A percentile compares a stretch with the other conserved stretches of the same genome.
Evolutionary conservation across 2,888 invertebrate species (phyloP).

Genomic region (Gasteruption jaculator): DNA sequence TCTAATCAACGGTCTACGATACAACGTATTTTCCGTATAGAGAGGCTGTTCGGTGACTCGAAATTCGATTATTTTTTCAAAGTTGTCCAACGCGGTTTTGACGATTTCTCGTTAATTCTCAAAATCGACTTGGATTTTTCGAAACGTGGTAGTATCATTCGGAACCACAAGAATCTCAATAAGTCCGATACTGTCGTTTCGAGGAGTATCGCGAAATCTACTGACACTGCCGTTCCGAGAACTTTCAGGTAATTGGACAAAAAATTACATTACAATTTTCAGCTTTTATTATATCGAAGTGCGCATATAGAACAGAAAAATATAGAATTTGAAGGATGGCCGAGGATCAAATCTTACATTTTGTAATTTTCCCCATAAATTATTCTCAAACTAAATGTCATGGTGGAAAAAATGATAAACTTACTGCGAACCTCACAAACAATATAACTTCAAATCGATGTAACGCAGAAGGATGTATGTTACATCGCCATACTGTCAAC

Average conservation of each 20-base stretch:
- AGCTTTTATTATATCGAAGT: no score
- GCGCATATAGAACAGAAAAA: no score
- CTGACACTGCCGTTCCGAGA: constrained; percentile 34
- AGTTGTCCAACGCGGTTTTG: constrained; percentile 34
- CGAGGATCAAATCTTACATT: neutral
- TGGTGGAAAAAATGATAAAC: no score
- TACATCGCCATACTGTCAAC: no score
- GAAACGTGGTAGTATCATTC: constrained; percentile 26
- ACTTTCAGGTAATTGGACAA: constrained; percentile 37
- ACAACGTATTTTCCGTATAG: constrained; percentile 81
- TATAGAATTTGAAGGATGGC: neutral
- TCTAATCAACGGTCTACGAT: constrained; percentile 67
- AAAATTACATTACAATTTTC: no score
- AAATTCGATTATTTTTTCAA: constrained; percentile 34
- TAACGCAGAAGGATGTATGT: no score
- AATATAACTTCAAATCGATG: no score
- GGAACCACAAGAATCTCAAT: constrained; percentile 22
- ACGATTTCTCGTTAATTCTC: constrained; percentile 32
- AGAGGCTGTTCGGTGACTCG: constrained; percentile 44
- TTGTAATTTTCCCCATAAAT: no score
- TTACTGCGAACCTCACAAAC: no score
- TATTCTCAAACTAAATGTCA: no score
- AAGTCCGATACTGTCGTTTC: constrained; percentile 29
- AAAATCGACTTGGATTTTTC: constrained; percentile 37
- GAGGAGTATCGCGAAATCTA: constrained; percentile 30